Evolutionary conservation across 1,140 invertebrate genomes (phyloP).

Genomic region (Drosophila ambigua): DNA sequence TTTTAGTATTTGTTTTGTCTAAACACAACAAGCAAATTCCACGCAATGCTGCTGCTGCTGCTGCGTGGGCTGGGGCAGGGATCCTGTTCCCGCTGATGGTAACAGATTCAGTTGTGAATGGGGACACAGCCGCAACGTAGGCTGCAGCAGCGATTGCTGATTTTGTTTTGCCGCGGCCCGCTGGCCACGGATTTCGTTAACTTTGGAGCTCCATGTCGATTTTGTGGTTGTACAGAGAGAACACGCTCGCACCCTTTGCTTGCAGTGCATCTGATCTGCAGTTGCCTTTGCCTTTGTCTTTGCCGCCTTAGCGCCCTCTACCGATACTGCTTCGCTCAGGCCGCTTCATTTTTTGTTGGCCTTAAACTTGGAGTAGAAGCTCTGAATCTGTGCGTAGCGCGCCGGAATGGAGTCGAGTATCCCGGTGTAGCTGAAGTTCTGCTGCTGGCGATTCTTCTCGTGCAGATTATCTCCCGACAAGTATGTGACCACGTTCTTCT

Average conservation of each 20-base stretch:
- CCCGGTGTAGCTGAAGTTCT: constrained; percentile 80
- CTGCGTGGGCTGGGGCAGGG: constrained; percentile 19
- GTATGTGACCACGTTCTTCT: constrained; percentile 80
- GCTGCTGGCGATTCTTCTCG: constrained; percentile 79
- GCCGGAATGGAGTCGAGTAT: constrained; percentile 82
- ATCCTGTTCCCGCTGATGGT: constrained; percentile 36
- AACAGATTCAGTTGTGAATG: constrained; percentile 28
- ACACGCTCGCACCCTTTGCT: constrained; percentile 70
- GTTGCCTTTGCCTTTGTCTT: constrained; percentile 63
- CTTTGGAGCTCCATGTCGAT: constrained; percentile 79
- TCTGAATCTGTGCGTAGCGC: constrained; percentile 80
- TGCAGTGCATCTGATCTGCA: constrained; percentile 68
- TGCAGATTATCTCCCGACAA: constrained; percentile 80
- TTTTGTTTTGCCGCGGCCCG: constrained; percentile 55
- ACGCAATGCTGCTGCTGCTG: constrained; percentile 58
- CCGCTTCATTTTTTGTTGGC: constrained; percentile 80
- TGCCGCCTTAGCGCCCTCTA: constrained; percentile 62
- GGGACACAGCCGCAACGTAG: constrained; percentile 32
- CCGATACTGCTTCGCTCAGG: constrained; percentile 39
- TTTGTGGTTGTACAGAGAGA: constrained; percentile 71
- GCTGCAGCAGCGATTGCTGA: constrained; percentile 62
- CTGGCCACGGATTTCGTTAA: constrained; percentile 70
- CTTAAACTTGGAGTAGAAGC: constrained; percentile 83
- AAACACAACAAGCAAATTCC: constrained; percentile 76
- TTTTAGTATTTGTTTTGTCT: constrained; percentile 59